Evolutionary conservation across 2,797 vertebrate genomes (phyloP), one percentile per base, ranked within the genome.

Genomic region (Malurus leucopterus): DNA sequence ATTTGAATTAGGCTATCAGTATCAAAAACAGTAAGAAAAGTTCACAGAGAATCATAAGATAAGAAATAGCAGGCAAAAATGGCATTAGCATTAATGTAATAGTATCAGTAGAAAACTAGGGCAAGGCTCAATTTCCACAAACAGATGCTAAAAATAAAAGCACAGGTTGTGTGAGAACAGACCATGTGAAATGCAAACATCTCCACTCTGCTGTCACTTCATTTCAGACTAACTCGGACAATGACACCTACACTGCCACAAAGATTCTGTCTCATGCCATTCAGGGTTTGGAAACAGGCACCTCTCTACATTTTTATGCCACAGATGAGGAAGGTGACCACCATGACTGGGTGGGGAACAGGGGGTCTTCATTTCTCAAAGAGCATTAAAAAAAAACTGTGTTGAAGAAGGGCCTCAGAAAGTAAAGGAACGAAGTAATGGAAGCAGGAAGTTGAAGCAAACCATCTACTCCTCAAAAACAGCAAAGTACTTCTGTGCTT

Each of bases 231-330:
- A 76, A 40, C 13, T 11, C 27, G 21, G 21, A 69, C 17, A 75
- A 38, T 1, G 1, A 26, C 14, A 55, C 11, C 40, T 69, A 57
- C 17, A 27, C 34, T 55, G 43, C 11, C 38, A 44, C 0, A 0
- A 82, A 7, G 27, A 55, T 21, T 21, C 19, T 2, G 4, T 7
- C 27, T 63, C 3, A 0, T 21, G n/a, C 15, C 23, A 38, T 20
- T 41, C 26, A 29, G 29, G 43, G 29, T 74, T 22, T 15, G 21
- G 14, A 49, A 67, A 18, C 14, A 41, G 11, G 29, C 16, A 64
- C 8, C 9, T 64, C 15, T 11, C 32, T 27, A 32, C 4, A 34
- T 34, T 46, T 49, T 36, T 24, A 19, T n/a, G 15, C 4, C 19
- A 77, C 29, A 57, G 5, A 43, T 2, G 12, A 62, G 22, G 26